phyloP scores from a whole-genome alignment of 2,888 invertebrate species.

The Polia nebulosa region DNA sequence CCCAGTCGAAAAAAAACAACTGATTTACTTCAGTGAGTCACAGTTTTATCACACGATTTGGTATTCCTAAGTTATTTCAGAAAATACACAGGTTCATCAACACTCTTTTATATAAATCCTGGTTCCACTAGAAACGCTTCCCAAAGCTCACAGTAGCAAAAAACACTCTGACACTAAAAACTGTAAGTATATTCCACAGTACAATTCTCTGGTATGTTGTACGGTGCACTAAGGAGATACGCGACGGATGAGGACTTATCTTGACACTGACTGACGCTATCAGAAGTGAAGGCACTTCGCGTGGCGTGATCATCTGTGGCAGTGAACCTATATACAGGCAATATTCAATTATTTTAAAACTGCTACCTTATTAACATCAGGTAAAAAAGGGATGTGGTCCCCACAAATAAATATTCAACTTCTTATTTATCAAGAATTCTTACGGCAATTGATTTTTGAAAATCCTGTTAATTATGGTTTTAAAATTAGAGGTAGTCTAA shows the following conservation, averaged over 20 bases:
- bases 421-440: too few species aligned
- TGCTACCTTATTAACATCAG: too few species aligned
- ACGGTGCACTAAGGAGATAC: slow-evolving; percentile 22
- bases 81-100: too few species aligned
- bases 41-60: neutral
- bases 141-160: neutral
- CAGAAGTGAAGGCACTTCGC: too few species aligned
- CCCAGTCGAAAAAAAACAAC: too few species aligned
- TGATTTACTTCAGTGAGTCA: too few species aligned
- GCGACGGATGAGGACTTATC: slow-evolving; percentile 64
- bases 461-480: too few species aligned
- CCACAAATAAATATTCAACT: too few species aligned
- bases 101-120: neutral
- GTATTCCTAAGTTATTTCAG: neutral
- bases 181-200: slow-evolving; percentile 4
- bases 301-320: slow-evolving; percentile 24
- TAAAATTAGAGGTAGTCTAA: too few species aligned
- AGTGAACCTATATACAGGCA: slow-evolving; percentile 4
- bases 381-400: too few species aligned
- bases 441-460: too few species aligned
- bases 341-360: neutral
- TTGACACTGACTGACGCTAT: slow-evolving; percentile 71
- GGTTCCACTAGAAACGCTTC: neutral
- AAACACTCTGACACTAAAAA: neutral
- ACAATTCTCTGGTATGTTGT: neutral